Evolutionary conservation across 2,888 invertebrate species (phyloP).

Genomic region (Chrysolina haemoptera): DNA sequence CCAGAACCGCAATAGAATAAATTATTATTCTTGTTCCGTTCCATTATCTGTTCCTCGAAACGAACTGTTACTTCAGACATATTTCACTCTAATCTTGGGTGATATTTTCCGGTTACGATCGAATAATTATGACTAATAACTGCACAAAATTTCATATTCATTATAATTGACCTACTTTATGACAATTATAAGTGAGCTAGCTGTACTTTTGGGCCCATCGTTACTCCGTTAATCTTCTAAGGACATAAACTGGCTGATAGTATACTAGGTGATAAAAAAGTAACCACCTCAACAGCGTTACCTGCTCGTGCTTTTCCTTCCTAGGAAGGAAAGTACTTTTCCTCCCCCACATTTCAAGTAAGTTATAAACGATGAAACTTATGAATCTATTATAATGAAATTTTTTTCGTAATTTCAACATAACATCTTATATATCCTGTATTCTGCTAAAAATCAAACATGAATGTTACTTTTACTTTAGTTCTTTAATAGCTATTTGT

Average conservation of each 20-base stretch:
- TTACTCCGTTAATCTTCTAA: neutral
- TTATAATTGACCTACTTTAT: no score
- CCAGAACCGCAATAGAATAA: neutral
- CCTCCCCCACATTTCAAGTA: no score
- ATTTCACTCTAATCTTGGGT: neutral
- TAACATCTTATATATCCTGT: no score
- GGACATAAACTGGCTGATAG: neutral
- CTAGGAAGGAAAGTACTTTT: no score
- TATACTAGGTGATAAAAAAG: neutral
- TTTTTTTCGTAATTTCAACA: no score
- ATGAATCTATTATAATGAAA: no score
- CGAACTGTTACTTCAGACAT: neutral
- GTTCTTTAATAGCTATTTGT: no score
- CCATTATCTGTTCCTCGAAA: neutral
- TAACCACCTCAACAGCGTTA: neutral
- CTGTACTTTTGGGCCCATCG: neutral
- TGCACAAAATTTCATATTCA: neutral
- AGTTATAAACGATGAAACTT: no score
- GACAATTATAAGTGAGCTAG: no score
- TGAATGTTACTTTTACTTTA: no score
- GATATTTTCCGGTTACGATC: constrained; percentile 1
- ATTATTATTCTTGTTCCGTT: neutral
- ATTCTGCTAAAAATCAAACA: no score
- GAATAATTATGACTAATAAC: neutral
- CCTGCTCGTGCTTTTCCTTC: no score